Base-by-base conservation (phyloP, 1,140 invertebrate species). In the Bombus balteatus region DNA sequence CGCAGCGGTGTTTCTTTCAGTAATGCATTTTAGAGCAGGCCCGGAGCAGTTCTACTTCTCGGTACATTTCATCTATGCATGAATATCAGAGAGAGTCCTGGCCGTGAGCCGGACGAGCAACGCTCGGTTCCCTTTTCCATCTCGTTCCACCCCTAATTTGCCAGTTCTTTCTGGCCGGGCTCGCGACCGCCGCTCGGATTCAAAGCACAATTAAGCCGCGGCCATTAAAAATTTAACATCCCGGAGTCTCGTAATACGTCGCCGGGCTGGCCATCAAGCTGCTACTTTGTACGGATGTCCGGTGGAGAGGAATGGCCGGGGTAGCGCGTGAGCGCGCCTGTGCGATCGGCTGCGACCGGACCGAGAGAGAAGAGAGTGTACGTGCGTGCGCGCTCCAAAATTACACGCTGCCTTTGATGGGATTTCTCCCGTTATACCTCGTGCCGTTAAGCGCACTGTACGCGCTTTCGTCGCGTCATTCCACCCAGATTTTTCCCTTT, bases 201-300 rank as follows among this genome's bases (percentile, higher is more conserved):
- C 90, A 92, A 88, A 92, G 91, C 90, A 91, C 91, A 92, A 92
- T 93, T 92, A 92, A 92, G 90, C 91, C 81, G 62, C 73, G 77
- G 39, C 88, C 88, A 90, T 92, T 93, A 93, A 92, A 93, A 91
- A 93, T 93, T 92, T 91, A 92, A 81, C 73, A 78, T 53, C 34
- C 39, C 85, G 34, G 37, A 72, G 78, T 90, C 87, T 88, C 91
- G 86, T 88, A 87, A 89, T 90, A 91, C 79, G 88, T 83, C 77
- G 77, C 66, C 78, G 65, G 59, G 37, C 66, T 78, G 81, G 62
- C 68, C 79, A 88, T 83, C 89, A 80, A 74, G 70, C 62, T 71
- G 65, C 78, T 90, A 87, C 75, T 89, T 85, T 85, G 78, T 53
- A 70, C 81, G 73, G 78, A 90, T 77, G 81, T 79, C 70, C 65